Conservation (phyloP, 2,113 vertebrate species). For the Gallinago paraguaiae region DNA sequence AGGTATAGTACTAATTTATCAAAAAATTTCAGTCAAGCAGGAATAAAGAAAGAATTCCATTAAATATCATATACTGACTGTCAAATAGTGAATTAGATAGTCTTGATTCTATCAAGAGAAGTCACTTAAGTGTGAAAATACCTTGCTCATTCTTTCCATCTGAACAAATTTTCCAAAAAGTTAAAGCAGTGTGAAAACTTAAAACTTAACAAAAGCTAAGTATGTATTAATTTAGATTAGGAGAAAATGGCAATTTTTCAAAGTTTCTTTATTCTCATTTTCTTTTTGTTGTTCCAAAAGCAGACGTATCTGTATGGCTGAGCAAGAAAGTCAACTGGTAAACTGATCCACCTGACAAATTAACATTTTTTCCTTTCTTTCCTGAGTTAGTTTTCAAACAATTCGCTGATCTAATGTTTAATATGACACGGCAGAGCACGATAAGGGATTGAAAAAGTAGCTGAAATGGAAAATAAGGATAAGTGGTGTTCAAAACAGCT, state of each 20-base stretch:
- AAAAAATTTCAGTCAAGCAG: not conserved
- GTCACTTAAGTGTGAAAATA: not conserved
- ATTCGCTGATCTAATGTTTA: not conserved
- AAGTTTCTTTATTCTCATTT: not conserved
- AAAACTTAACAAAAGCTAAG: not conserved
- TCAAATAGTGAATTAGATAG: not conserved
- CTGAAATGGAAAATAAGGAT: not conserved
- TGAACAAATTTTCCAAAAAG: not conserved
- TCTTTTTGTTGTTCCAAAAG: not conserved
- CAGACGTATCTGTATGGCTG: not conserved
- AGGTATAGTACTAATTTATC: not conserved
- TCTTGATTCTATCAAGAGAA: not conserved
- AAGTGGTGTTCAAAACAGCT: not conserved
- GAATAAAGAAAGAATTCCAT: not conserved
- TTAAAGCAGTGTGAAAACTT: not conserved
- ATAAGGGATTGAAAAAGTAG: not conserved
- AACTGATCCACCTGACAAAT: not conserved
- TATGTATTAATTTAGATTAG: not conserved
- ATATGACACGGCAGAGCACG: not conserved
- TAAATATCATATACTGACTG: not conserved
- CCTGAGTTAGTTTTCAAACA: not conserved
- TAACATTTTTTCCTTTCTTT: not conserved
- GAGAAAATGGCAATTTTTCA: not conserved
- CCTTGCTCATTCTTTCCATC: not conserved
- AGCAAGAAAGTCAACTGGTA: not conserved